Base-by-base conservation (phyloP, 1,140 invertebrate species). In the Heliconius hewitsoni region DNA sequence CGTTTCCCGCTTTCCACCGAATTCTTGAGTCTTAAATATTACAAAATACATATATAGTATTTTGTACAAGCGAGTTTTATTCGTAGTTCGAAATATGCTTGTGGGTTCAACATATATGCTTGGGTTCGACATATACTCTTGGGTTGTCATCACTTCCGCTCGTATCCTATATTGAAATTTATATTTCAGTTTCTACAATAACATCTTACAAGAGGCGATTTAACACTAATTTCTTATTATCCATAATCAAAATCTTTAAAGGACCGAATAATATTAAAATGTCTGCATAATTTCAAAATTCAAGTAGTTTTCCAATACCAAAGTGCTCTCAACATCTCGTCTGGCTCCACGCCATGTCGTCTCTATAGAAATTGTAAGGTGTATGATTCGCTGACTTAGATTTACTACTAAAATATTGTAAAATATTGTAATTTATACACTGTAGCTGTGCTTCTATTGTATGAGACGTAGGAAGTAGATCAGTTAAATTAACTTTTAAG, bases 261-360 rank as follows among this genome's bases (percentile, higher is more conserved):
- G 60, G 60, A 30, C 27, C 27, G 60, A 66, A 66, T 66, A 30
- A 66, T 66, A 66, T 66, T 66, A 66, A 66, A 66, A 30, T 66
- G 27, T 66, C n/a, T 27, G 60, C 60, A 66, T 66, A 66, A 66
- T 66, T 66, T 66, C 23, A 66, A 66, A 23, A 66, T 66, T 66
- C 23, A 30, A 66, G 60, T 66, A 66, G 60, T 66, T 66, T 66
- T 66, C 60, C 60, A 66, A 66, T 66, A 66, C 13, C 3, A 16
- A 66, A 66, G 60, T 66, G 23, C 60, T 66, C 60, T 66, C 27
- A 66, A 16, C 60, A 66, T 66, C 60, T 66, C 27, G 60, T 27
- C 60, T 66, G 60, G 60, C 60, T 66, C 60, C 13, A 30, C 27
- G 60, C 60, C 60, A 66, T 66, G 60, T 30, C 60, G n/a, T 66